phyloP scores from a whole-genome alignment of 2,113 vertebrate genomes.

The Mormyrus lacerda region DNA sequence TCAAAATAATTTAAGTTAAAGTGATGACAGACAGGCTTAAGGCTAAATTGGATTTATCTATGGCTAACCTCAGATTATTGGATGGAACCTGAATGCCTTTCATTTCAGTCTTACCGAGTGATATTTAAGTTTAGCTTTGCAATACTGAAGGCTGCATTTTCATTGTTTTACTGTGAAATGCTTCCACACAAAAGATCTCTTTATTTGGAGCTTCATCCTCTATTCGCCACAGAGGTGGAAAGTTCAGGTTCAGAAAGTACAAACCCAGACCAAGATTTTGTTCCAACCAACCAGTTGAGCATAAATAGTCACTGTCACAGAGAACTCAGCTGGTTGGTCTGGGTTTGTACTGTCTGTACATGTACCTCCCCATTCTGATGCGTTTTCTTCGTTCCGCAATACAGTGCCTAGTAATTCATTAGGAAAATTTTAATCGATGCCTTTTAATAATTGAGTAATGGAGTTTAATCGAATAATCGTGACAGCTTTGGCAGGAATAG shows the following conservation, averaged over 20 bases:
- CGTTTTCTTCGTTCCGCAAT: not conserved
- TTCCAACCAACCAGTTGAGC: not conserved
- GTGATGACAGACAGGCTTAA: not conserved
- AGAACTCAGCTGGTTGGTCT: not conserved
- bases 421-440: not conserved
- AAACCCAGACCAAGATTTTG: not conserved
- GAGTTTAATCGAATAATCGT: not conserved
- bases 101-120: not conserved
- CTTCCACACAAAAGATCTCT: not conserved
- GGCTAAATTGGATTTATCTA: not conserved
- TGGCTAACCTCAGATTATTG: not conserved
- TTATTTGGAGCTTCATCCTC: not conserved
- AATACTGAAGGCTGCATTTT: too few relatives aligned
- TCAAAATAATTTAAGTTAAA: not conserved
- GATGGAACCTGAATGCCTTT: not conserved
- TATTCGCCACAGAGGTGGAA: not conserved
- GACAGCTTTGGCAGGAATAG: not conserved
- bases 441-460: not conserved
- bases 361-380: not conserved
- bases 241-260: not conserved
- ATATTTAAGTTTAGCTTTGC: not conserved
- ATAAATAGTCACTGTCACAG: not conserved
- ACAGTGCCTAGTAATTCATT: not conserved
- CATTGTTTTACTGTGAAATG: not conserved
- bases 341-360: not conserved